A percentile compares a stretch with the other conserved stretches of the same genome.
Evolutionary conservation across 2,113 vertebrate genomes (phyloP).

Genomic region (Sorex araneus): DNA sequence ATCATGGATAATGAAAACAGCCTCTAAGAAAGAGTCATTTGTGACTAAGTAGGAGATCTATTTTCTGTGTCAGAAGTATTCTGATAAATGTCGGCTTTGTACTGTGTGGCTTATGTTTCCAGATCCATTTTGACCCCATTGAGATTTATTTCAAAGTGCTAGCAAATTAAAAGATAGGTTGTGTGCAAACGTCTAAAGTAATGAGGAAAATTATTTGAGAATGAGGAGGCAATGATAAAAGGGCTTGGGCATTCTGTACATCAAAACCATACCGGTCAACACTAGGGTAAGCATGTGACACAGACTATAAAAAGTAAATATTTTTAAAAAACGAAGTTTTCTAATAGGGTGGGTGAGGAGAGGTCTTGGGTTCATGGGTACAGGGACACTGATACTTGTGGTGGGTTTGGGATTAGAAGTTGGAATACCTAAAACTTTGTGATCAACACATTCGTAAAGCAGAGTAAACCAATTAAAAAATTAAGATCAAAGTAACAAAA

Average conservation of each 20-base stretch:
- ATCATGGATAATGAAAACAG: not conserved
- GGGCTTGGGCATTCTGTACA: not conserved
- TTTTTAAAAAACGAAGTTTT: too few relatives aligned
- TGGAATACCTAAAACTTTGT: too few relatives aligned
- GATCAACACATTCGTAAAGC: too few relatives aligned
- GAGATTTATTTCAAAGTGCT: slow-evolving; percentile 32
- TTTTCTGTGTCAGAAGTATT: not conserved
- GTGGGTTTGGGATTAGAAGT: too few relatives aligned
- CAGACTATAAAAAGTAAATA: too few relatives aligned
- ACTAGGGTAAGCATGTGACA: too few relatives aligned
- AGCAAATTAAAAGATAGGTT: not conserved
- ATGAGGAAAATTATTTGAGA: not conserved
- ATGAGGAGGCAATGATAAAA: slow-evolving; percentile 14
- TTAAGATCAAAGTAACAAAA: too few relatives aligned
- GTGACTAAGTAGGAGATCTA: not conserved
- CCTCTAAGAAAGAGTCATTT: not conserved
- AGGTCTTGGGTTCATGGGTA: too few relatives aligned
- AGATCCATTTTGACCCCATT: not conserved
- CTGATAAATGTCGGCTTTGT: slow-evolving; percentile 11
- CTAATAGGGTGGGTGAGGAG: too few relatives aligned
- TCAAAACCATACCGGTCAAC: not conserved
- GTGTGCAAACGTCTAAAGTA: not conserved
- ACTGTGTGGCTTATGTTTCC: slow-evolving; percentile 22
- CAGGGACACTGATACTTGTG: too few relatives aligned
- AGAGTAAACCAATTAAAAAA: too few relatives aligned